Evolutionary conservation across 2,888 invertebrate species (phyloP).

Genomic region (Norana najaformis): DNA sequence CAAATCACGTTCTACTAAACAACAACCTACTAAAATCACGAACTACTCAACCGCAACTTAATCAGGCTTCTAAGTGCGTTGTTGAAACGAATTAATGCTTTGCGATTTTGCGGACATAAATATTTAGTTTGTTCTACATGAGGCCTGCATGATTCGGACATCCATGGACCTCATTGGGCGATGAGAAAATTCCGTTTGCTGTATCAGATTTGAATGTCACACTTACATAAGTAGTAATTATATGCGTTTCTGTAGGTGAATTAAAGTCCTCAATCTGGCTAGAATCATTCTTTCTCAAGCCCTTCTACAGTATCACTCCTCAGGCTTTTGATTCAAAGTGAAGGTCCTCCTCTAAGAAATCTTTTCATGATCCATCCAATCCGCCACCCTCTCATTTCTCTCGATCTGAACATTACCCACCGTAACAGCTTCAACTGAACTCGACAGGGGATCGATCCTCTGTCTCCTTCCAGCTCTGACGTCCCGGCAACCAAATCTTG

Average conservation of each 20-base stretch:
- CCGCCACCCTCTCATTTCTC: neutral
- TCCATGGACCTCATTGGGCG: neutral
- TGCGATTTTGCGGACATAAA: no score
- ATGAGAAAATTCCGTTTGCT: neutral
- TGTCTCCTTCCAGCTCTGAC: neutral
- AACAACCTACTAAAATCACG: no score
- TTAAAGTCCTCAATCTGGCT: neutral
- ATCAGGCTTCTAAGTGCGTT: no score
- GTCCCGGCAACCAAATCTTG: neutral
- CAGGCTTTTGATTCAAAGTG: neutral
- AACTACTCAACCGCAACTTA: neutral
- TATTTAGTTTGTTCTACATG: no score
- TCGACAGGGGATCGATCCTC: no score
- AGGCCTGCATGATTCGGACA: neutral
- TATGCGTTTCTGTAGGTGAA: neutral
- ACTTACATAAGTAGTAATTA: no score
- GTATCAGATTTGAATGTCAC: no score
- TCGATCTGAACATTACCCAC: neutral
- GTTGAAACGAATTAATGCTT: no score
- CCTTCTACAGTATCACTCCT: neutral
- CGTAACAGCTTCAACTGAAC: no score
- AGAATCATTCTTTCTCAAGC: neutral
- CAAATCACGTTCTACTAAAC: neutral
- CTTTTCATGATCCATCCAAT: neutral
- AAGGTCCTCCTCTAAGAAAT: neutral